phyloP scores from a whole-genome alignment of 1,140 invertebrate genomes.

The Hermatobates lingyangjiaoensis region DNA sequence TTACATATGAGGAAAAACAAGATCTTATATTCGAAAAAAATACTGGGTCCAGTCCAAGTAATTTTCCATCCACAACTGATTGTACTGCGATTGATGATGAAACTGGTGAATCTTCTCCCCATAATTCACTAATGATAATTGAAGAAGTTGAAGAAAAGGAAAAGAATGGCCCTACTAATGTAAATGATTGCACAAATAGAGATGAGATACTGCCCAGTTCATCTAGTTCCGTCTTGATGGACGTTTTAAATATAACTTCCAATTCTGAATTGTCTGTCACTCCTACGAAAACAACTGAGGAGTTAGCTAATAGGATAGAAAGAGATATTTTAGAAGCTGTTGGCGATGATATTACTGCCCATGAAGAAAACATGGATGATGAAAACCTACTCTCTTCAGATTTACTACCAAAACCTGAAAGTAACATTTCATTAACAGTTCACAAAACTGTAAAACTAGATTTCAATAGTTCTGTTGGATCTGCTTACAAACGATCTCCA shows the following conservation, averaged over 20 bases:
- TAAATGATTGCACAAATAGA: neutral
- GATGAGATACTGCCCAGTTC: too few relatives aligned
- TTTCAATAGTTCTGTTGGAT: neutral
- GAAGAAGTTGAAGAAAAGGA: neutral
- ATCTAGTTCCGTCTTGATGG: too few relatives aligned
- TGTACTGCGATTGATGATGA: too few relatives aligned
- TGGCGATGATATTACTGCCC: conserved; percentile 1
- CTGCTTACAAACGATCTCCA: neutral
- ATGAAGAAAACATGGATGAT: neutral
- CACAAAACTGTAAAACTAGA: neutral
- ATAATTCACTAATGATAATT: neutral
- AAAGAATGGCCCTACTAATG: neutral
- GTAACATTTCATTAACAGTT: neutral
- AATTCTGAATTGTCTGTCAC: neutral
- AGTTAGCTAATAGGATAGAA: conserved; percentile 5
- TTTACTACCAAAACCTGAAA: neutral
- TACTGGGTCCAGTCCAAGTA: too few relatives aligned
- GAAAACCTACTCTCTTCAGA: neutral
- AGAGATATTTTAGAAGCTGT: conserved; percentile 9
- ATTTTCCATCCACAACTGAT: too few relatives aligned
- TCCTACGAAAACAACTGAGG: conserved; percentile 3
- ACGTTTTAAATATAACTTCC: too few relatives aligned
- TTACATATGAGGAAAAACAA: too few relatives aligned
- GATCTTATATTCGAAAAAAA: too few relatives aligned
- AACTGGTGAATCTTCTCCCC: neutral